A percentile compares a stretch with the other conserved stretches of the same genome.
These are phyloP conservation scores for Sarcoramphus papa DNA, from an alignment of 2,797 vertebrate genomes.

Conservation along the genomic window DNA sequence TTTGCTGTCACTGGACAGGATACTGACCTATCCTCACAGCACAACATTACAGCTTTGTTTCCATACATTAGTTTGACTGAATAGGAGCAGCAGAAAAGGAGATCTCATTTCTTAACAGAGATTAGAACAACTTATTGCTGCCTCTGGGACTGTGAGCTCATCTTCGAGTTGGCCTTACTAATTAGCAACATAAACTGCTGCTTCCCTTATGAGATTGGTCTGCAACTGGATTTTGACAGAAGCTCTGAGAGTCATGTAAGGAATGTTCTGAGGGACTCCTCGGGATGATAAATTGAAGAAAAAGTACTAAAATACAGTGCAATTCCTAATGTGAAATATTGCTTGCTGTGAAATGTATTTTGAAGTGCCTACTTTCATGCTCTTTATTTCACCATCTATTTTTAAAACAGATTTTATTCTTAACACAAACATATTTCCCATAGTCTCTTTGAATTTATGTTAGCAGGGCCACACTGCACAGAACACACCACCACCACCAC, in stretches of 20 bases:
- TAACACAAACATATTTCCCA: neutral
- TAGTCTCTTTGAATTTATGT: neutral
- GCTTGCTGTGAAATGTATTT: neutral
- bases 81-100: neutral
- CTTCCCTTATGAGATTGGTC: neutral
- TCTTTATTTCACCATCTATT: constrained; percentile 16
- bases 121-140: neutral
- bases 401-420: constrained; percentile 3
- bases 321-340: neutral
- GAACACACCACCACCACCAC: neutral
- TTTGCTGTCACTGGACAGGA: neutral
- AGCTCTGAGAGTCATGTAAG: neutral
- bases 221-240: neutral
- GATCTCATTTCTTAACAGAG: neutral
- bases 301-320: neutral
- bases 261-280: neutral
- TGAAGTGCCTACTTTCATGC: neutral
- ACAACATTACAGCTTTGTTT: neutral
- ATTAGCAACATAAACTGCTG: constrained; percentile 29
- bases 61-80: neutral
- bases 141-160: neutral
- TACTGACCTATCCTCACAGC: neutral
- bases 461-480: neutral
- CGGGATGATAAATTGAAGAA: neutral
- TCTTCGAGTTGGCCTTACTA: neutral